These are phyloP conservation scores for Limenitis camilla DNA, from an alignment of 2,888 invertebrate genomes.

Conservation along the genomic window DNA sequence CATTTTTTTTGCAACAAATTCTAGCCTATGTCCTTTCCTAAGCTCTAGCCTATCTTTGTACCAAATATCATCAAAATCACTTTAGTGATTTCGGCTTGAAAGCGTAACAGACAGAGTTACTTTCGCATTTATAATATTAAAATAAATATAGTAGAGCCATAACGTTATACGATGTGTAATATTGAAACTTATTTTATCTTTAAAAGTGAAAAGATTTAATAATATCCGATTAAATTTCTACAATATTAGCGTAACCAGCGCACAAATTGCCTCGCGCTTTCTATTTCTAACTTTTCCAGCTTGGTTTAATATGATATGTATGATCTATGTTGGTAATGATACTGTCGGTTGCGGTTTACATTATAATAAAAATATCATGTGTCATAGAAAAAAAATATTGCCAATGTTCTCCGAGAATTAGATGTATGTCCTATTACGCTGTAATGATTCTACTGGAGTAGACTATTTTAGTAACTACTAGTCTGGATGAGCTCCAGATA, in stretches of 20 bases:
- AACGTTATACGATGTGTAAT: no score
- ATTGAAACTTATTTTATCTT: not conserved
- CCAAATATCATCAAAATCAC: no score
- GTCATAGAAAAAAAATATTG: not conserved
- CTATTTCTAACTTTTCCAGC: conserved; percentile 6
- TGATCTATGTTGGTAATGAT: conserved; percentile 4
- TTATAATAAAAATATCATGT: not conserved
- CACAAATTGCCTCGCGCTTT: conserved; percentile 1
- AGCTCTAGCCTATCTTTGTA: no score
- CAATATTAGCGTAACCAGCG: conserved; percentile 4
- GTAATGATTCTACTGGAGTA: not conserved
- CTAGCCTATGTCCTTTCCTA: no score
- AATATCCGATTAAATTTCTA: conserved; percentile 7
- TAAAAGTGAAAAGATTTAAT: conserved; percentile 4
- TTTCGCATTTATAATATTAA: no score
- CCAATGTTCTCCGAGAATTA: not conserved
- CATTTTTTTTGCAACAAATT: no score
- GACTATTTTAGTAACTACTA: conserved; percentile 1
- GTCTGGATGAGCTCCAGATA: not conserved
- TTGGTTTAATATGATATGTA: conserved; percentile 1
- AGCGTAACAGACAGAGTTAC: no score
- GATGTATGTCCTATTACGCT: not conserved
- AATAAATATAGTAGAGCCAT: no score
- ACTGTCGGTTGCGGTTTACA: not conserved
- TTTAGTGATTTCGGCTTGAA: no score